Evolutionary conservation across 2,888 invertebrate genomes (phyloP), one percentile per base, ranked within the genome.

Genomic region (Lamproptera curius): DNA sequence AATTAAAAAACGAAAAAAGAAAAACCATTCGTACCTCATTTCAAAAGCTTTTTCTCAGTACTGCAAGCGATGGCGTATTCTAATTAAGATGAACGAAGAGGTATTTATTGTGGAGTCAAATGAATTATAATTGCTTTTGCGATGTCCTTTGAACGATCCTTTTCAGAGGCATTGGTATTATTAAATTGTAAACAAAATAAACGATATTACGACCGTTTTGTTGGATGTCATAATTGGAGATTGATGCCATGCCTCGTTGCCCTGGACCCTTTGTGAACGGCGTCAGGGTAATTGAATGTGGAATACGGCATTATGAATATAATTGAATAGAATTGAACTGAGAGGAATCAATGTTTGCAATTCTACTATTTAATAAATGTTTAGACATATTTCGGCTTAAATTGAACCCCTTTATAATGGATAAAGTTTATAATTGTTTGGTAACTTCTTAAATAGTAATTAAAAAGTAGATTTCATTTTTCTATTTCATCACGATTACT

Each of bases 21-120:
- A 20, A 20, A 20, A 20, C 6, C 20, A 3, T 20, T 20, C 6
- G 20, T 20, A 5, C 20, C 20, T 23, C 23, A 9, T 28, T 28
- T 28, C 9, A 28, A 28, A 8, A 10, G 6, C n/a, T 8, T 28
- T 6, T 28, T 28, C 28, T 10, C n/a, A 3, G 20, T 20, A 20
- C n/a, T 20, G 20, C 3, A 20, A 20, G 20, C 20, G 20, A 20
- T 28, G 28, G 34, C 34, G 13, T 14, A 26, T 40, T 13, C 28
- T 35, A 46, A 46, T 46, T 40, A 28, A 46, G 26, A 35, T 35
- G 23, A 26, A 16, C 16, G 15, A 23, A 13, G 10, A 15, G 16
- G n/a, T n/a, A 34, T 34, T 11, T 15, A 8, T 28, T 42, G 15
- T 38, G 9, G 2, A 4, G 16, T 43, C 43, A 43, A 43, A 43